Percentiles rank a stretch among this genome's conserved stretches.
Evolutionary conservation across 2,888 invertebrate species (phyloP).

Genomic region (Ophion slaviceki): DNA sequence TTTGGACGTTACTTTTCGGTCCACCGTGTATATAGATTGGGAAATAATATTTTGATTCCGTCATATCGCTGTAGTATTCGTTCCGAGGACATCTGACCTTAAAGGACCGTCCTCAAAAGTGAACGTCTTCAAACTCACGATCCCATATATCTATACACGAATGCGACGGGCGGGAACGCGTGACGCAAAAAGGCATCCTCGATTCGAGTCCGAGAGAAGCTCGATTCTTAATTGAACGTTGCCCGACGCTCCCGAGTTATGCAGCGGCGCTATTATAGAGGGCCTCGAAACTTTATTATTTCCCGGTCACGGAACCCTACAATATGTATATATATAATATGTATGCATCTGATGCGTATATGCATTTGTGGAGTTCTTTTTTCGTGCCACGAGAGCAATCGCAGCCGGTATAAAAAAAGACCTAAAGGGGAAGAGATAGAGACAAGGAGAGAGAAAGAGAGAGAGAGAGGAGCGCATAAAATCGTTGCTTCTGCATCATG

Average conservation of each 20-base stretch:
- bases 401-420: conserved; percentile 15
- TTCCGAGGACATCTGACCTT: no score
- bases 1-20: no score
- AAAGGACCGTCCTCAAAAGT: no score
- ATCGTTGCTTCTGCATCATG: conserved; percentile 51
- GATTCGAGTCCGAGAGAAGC: conserved; percentile 40
- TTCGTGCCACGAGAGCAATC: conserved; percentile 27
- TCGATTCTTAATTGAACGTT: conserved; percentile 62
- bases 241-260: conserved; percentile 48
- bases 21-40: no score
- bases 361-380: conserved; percentile 11
- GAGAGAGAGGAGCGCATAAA: conserved; percentile 36
- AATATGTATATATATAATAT: conserved; percentile 18
- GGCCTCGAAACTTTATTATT: conserved; percentile 54
- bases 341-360: neutral
- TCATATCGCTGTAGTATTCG: no score
- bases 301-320: conserved; percentile 35
- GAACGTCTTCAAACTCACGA: no score
- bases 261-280: conserved; percentile 50
- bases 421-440: conserved; percentile 3
- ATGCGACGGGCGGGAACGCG: conserved; percentile 42
- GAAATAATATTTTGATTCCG: no score
- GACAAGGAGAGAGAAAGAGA: conserved; percentile 18
- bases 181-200: conserved; percentile 49
- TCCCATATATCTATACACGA: conserved; percentile 22